A percentile compares a stretch with the other conserved stretches of the same genome.
Evolutionary conservation across 1,140 invertebrate genomes (phyloP).

Genomic region (Achatina immaculata): DNA sequence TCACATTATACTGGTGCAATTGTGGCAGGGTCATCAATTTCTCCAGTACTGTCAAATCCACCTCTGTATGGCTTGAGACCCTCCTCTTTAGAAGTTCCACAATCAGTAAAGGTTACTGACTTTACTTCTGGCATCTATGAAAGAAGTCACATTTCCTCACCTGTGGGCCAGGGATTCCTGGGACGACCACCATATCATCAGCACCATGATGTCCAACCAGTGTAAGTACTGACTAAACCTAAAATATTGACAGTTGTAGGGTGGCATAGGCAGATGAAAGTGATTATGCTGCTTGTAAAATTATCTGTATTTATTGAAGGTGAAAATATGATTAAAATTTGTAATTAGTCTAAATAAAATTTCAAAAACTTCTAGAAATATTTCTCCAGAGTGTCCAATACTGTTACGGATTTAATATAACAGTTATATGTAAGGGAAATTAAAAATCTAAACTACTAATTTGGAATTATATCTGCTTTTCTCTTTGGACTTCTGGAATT

Average conservation of each 20-base stretch:
- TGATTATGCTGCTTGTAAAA: background rate
- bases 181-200: conserved; percentile 21
- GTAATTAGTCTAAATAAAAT: too few species aligned
- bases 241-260: background rate
- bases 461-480: too few species aligned
- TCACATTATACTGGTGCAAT: background rate
- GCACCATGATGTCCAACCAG: background rate
- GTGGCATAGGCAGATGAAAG: background rate
- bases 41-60: background rate
- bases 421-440: too few species aligned
- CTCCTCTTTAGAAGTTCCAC: conserved; percentile 31
- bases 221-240: conserved; percentile 3
- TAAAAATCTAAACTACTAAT: too few species aligned
- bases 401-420: too few species aligned
- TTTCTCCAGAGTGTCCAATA: too few species aligned
- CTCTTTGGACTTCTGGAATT: too few species aligned
- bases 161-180: conserved; percentile 3
- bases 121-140: conserved; percentile 14
- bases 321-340: too few species aligned
- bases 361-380: too few species aligned
- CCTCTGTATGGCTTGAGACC: conserved; percentile 24
- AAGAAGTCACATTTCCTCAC: conserved; percentile 18
- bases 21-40: background rate
- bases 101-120: conserved; percentile 17
- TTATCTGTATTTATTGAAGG: background rate